These are phyloP conservation scores for Mallotus villosus DNA, from an alignment of 2,797 vertebrate species.

Conservation along the genomic window DNA sequence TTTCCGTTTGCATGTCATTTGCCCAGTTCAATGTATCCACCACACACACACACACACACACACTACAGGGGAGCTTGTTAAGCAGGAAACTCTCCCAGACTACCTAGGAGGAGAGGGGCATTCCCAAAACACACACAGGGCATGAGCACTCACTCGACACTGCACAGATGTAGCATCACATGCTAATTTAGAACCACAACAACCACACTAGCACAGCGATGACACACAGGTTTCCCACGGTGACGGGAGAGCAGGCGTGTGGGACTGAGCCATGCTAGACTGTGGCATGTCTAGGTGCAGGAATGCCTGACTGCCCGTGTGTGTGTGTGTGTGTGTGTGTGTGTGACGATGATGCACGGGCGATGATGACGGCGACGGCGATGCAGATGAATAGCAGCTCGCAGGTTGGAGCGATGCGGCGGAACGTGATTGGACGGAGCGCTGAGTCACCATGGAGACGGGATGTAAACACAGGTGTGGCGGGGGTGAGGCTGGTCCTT, in stretches of 20 bases:
- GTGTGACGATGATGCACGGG: neutral
- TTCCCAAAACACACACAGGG: slow-evolving; percentile 49
- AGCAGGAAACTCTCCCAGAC: slow-evolving; percentile 53
- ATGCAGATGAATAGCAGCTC: neutral
- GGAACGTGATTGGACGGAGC: no score
- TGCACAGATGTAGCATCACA: slow-evolving; percentile 19
- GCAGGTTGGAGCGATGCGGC: neutral
- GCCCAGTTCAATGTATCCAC: slow-evolving; percentile 69
- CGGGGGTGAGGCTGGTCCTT: neutral
- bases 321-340: slow-evolving; percentile 4
- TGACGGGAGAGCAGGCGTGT: slow-evolving; percentile 42
- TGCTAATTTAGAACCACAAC: neutral
- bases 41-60: slow-evolving; percentile 46
- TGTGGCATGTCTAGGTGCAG: slow-evolving; percentile 14
- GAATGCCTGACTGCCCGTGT: slow-evolving; percentile 4
- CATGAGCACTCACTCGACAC: slow-evolving; percentile 42
- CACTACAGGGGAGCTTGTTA: slow-evolving; percentile 43
- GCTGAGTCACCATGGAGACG: neutral
- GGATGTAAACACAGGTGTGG: neutral
- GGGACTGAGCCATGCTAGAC: slow-evolving; percentile 16
- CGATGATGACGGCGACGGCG: neutral
- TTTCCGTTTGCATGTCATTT: slow-evolving; percentile 20
- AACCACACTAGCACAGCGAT: neutral
- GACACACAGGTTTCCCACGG: slow-evolving; percentile 37
- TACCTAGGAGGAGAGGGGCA: slow-evolving; percentile 48